Evolutionary conservation across 2,888 invertebrate species (phyloP).

Genomic region (Sinotaia quadrata): DNA sequence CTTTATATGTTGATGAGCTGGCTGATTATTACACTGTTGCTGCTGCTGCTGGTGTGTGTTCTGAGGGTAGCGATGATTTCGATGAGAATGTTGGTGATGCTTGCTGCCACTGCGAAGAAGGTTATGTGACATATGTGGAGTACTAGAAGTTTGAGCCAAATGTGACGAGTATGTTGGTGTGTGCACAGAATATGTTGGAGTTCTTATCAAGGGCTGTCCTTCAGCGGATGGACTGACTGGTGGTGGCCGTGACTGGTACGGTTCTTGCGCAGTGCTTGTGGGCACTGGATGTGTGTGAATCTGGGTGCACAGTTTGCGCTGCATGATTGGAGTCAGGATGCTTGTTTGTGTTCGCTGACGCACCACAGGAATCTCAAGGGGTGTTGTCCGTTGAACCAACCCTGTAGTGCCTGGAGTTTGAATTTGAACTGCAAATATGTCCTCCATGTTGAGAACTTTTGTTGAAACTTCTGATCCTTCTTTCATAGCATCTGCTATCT

Average conservation of each 20-base stretch:
- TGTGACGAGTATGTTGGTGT: background rate
- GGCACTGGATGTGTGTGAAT: background rate
- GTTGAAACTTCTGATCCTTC: background rate
- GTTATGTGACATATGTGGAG: background rate
- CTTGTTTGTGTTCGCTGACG: slow-evolving; percentile 27
- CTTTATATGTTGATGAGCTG: slow-evolving; percentile 11
- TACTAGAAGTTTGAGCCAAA: background rate
- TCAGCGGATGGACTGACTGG: background rate
- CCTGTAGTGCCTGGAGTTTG: background rate
- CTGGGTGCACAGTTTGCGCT: slow-evolving; percentile 5
- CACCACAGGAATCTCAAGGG: slow-evolving; percentile 35
- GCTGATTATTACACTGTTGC: slow-evolving; percentile 7
- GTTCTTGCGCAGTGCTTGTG: background rate
- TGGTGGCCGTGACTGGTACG: background rate
- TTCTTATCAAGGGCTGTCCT: background rate
- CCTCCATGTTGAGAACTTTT: slow-evolving; percentile 21
- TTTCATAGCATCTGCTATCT: background rate
- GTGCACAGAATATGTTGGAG: background rate
- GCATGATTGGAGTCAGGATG: slow-evolving; percentile 28
- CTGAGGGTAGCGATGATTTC: background rate
- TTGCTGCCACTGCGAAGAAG: background rate
- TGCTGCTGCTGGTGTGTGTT: background rate
- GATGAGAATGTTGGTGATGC: background rate
- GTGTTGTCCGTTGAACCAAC: slow-evolving; percentile 6
- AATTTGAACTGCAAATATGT: too few relatives aligned